Evolutionary conservation across 2,113 vertebrate genomes (phyloP), one percentile per base, ranked within the genome.

Genomic region (Siphamia tubifer): DNA sequence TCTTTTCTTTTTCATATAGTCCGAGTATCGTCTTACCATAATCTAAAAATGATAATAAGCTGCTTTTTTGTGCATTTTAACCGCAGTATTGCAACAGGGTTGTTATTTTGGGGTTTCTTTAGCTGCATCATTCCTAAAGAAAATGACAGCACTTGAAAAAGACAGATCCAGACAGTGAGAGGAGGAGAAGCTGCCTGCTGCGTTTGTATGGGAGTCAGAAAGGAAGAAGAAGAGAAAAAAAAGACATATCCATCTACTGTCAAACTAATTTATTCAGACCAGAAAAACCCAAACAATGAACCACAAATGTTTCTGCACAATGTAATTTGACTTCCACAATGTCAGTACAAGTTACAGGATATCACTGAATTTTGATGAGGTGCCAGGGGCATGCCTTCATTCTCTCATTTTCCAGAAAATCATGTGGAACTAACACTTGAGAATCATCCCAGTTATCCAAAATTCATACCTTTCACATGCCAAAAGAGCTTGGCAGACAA

Each of bases 361-460:
- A 32, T 49, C 8, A 21, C 6, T 25, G 10, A n/a, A 47, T 47
- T 47, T 17, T 27, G 15, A 57, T 13, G 15, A 31, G 12, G 5
- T 8, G 6, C 24, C 13, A 30, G 31, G 52, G 4, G 9, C 53
- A 17, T 34, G 24, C 15, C 38, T 44, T 52, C 4, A 30, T 36
- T 63, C 48, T 27, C 12, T 51, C 48, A 27, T 60, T 19, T 73
- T 62, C 21, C 28, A 44, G 15, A 45, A 67, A 68, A 58, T 48
- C 11, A 75, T 68, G 23, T 54, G 45, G 67, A 51, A 45, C 56
- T 27, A 28, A 55, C 49, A 48, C 21, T 48, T 62, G 68, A 64
- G 32, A 53, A 45, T 63, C 31, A 44, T 48, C 36, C 38, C 35
- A 74, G 63, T 74, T 42, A 78, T 84, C 55, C 13, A 84, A 84